Evolutionary conservation across 53 echinoderm and acorn worm genomes (phyloP), one percentile per base, ranked within the genome.

Genomic region (Temnopleurus reevesii): DNA sequence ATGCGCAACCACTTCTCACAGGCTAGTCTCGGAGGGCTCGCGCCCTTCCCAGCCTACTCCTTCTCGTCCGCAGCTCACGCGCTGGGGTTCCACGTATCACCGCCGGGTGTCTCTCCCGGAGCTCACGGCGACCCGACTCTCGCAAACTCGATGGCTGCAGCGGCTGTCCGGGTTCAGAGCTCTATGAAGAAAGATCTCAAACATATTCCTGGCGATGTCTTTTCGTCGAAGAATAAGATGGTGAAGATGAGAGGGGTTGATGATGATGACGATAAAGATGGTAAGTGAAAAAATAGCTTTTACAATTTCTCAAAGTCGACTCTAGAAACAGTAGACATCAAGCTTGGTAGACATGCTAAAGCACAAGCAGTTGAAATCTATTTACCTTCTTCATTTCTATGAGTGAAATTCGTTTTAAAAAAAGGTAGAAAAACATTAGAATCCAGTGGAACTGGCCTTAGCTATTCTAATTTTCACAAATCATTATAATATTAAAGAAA

Each of bases 1-100:
- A 87, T 87, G 86, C 65, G 88, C 8, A 87, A 51, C 23, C 88
- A 87, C 71, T 55, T 87, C 88, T 87, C 88, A 0, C 88, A 86
- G 88, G 66, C 71, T 17, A 66, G 88, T 21, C 65, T 87, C 71
- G 66, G 66, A 66, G 88, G 88, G 17, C 88, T 87, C 10, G 6
- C 65, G 28, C 88, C 88, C 51, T 87, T 87, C 71, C 88, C 71
- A 1, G 63, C 86, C 9, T 87, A 87, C 88, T 49, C 88, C 35
- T 87, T 87, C 71, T 87, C 88, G 76, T 53, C 88, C 0, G 88
- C 88, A 7, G 88, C 88, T 17, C 88, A 87, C 12, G 88, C 88
- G 51, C 88, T 87, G 2, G 88, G 88, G 4, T 87, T 87, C 88
- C 88, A 87, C 71, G 71, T 87, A 66, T 66, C 88, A 4, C 88